Evolutionary conservation across 2,113 vertebrate genomes (phyloP).

Genomic region (Onychorhynchus coronatus): DNA sequence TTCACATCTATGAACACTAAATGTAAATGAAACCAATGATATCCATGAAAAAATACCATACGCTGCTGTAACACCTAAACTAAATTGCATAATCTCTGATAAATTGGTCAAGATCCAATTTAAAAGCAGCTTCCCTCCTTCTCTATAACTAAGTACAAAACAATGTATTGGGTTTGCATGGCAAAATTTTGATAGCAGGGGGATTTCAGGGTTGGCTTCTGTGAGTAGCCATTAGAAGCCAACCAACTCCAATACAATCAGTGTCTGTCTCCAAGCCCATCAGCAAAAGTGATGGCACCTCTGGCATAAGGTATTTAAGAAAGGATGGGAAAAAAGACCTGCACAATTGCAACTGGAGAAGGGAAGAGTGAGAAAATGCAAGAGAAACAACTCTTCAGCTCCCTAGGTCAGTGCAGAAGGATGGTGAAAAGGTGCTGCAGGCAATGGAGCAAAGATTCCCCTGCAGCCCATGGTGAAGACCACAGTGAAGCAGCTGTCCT

Average conservation of each 20-base stretch:
- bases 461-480: not conserved
- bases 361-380: not conserved
- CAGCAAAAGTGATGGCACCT: not conserved
- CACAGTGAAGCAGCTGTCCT: not conserved
- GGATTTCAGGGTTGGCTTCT: not conserved
- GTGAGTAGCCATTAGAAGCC: not conserved
- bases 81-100: not conserved
- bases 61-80: accelerated
- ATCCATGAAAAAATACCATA: not conserved
- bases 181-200: not conserved
- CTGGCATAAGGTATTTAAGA: not conserved
- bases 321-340: accelerated
- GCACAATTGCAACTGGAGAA: not conserved
- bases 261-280: not conserved
- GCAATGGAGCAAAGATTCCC: not conserved
- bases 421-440: not conserved
- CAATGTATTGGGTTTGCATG: not conserved
- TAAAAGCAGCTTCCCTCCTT: not conserved
- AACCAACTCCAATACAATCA: not conserved
- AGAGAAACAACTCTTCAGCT: not conserved
- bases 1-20: not conserved
- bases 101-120: not conserved
- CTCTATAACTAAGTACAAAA: not conserved
- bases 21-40: not conserved
- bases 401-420: not conserved